Percentiles rank a stretch among this genome's conserved stretches.
These are phyloP conservation scores for Sthenelais limicola DNA, from an alignment of 2,888 invertebrate species.

Conservation along the genomic window DNA sequence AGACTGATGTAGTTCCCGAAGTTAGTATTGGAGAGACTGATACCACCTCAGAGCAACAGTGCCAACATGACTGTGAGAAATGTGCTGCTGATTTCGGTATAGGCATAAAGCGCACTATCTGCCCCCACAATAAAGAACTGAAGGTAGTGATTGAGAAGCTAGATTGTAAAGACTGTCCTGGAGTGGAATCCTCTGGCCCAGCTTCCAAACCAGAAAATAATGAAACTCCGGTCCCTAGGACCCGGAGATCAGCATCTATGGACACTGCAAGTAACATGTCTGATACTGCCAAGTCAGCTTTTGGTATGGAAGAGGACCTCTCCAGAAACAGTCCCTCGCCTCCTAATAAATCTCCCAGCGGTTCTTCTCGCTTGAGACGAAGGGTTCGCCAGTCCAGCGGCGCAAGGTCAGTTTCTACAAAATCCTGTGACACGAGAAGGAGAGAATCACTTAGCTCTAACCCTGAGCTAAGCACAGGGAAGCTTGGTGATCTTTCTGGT, in stretches of 20 bases:
- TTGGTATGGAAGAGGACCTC: neutral
- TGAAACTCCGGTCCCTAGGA: too few relatives aligned
- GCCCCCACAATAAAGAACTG: conserved; percentile 22
- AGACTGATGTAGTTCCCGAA: too few relatives aligned
- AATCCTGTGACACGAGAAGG: conserved; percentile 18
- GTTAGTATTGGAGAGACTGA: too few relatives aligned
- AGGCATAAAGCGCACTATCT: conserved; percentile 23
- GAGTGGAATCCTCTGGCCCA: too few relatives aligned
- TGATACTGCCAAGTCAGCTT: too few relatives aligned
- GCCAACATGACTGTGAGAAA: neutral
- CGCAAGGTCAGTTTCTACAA: conserved; percentile 7
- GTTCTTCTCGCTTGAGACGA: neutral
- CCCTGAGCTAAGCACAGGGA: too few relatives aligned
- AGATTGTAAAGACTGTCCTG: conserved; percentile 2
- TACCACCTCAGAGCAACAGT: neutral
- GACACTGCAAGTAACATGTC: too few relatives aligned
- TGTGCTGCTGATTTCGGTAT: conserved; percentile 10
- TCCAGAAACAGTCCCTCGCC: too few relatives aligned
- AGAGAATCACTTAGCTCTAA: conserved; percentile 34
- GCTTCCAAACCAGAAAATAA: too few relatives aligned
- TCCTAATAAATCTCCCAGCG: neutral
- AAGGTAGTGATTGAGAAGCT: conserved; percentile 23
- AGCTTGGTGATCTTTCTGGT: too few relatives aligned
- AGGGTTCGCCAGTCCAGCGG: conserved; percentile 16
- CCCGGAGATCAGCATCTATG: too few relatives aligned